Base-by-base conservation (phyloP, 2,888 invertebrate genomes). In the Tetheella fluctuosa region DNA sequence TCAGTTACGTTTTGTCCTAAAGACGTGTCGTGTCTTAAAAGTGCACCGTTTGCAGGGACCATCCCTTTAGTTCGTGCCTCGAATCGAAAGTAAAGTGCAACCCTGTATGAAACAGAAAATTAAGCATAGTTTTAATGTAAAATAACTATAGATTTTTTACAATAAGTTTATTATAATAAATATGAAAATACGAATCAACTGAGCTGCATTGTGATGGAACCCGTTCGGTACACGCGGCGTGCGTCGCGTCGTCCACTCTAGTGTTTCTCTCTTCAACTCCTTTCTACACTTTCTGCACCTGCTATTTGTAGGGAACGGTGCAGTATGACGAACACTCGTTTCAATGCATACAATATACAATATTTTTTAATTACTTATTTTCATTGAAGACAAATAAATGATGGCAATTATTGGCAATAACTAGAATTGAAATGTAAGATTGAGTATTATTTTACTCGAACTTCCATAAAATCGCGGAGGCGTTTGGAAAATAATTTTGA, bases 201-300 rank as follows among this genome's bases (percentile, higher is more conserved):
- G 89, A 93, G 92, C 92, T 93, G 85, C 88, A 92, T 91, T 92
- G 92, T 91, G 92, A 92, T 93, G 77, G 84, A 90, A 83, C 78
- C 84, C 81, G 81, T 86, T 83, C 76, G 81, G 76, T 74, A 76
- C 72, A 69, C 69, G 77, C 74, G 75, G 62, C 57, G 66, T 56
- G 63, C 64, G 66, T 63, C 69, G 71, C 34, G 34, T 75, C 70
- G 76, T 67, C 69, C 72, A 71, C 71, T 68, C 80, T 87, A 83
- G 81, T 80, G 70, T 81, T 77, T 85, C 80, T 85, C 69, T 81
- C 80, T 81, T 77, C 70, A 65, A 74, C 77, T 79, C 71, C 74
- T 75, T 82, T 80, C 77, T 74, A 77, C 80, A 81, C 80, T 81
- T 71, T 76, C 72, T 78, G 81, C 82, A 80, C 81, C 77, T 83